Evolutionary conservation across 2,888 invertebrate genomes (phyloP), one percentile per base, ranked within the genome.

Genomic region (Drosophila sordidula): DNA sequence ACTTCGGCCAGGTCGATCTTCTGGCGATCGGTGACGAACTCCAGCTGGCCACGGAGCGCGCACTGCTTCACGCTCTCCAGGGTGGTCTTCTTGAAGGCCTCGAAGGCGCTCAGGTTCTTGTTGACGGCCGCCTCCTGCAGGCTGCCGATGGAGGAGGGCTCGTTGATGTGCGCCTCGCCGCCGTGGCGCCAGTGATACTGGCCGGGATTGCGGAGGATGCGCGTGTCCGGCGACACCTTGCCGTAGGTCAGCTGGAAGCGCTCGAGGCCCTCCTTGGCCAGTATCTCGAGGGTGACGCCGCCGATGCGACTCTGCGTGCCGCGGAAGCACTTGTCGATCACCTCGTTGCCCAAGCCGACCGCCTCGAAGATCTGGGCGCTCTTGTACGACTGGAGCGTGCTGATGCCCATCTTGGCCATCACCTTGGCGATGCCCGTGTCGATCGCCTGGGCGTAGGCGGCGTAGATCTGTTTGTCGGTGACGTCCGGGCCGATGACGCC

Each of bases 321-420:
- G 93, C 94, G 96, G 93, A 99, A 99, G 92, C 99, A 99, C 89
- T 97, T 97, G 63, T 98, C 96, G 68, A 99, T 95, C 0, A 99
- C 97, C 88, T 99, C 98, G 66, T 96, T 95, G 39, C 96, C 96
- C 47, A 99, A 92, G 0, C 99, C 99, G 9, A 99, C 98, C 0
- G 99, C 99, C 93, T 99, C 99, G 91, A 99, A 99, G 86, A 99
- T 99, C 93, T 99, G 99, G 0, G 99, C 99, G 73, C 98, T 97
- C 93, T 99, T 99, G 93, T 99, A 99, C 0, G 98, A 99, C 92
- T 99, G 99, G 41, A 99, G 93, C 0, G 99, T 99, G 62, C 98
- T 98, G 90, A 99, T 99, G 62, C 99, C 99, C 99, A 99, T 99
- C 92, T 99, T 99, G 5, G 99, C 99, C 99, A 99, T 99, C 0